Conservation (phyloP, 1,140 invertebrate genomes). For the Micrasema longulum region DNA sequence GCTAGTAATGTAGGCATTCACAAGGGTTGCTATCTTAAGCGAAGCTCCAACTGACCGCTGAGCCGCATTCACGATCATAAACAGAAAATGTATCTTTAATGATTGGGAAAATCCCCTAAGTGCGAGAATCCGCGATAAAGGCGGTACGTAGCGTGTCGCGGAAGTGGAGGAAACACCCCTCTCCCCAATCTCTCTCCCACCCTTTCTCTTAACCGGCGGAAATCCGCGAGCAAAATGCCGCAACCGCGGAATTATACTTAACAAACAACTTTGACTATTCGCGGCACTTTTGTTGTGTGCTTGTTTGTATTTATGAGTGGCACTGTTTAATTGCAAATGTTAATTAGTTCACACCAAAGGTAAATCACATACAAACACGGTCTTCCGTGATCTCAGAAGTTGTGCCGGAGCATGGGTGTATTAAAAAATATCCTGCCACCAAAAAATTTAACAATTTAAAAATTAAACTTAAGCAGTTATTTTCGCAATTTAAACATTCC, state of each 20-base stretch:
- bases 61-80: background rate
- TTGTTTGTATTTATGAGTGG: slow-evolving; percentile 20
- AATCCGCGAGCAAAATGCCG: slow-evolving; percentile 24
- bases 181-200: background rate
- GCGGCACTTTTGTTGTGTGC: slow-evolving; percentile 28
- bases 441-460: too few relatives aligned
- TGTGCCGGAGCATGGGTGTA: too few relatives aligned
- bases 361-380: too few relatives aligned
- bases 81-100: slow-evolving; percentile 6
- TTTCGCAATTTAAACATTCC: too few relatives aligned
- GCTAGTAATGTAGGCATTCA: too few relatives aligned
- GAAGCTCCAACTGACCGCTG: too few relatives aligned
- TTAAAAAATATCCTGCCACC: too few relatives aligned
- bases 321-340: slow-evolving; percentile 29
- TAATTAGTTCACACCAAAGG: slow-evolving; percentile 15
- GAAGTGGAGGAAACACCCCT: slow-evolving; percentile 8
- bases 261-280: slow-evolving; percentile 37
- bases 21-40: too few relatives aligned
- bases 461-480: too few relatives aligned
- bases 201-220: slow-evolving; percentile 1
- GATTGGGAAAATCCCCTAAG: slow-evolving; percentile 6
- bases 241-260: slow-evolving; percentile 33
- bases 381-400: too few relatives aligned
- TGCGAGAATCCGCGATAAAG: slow-evolving; percentile 8
- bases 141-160: slow-evolving; percentile 12